Evolutionary conservation across 2,888 invertebrate species (phyloP), one percentile per base, ranked within the genome.

Genomic region (Sinodicranocentrus sp.): DNA sequence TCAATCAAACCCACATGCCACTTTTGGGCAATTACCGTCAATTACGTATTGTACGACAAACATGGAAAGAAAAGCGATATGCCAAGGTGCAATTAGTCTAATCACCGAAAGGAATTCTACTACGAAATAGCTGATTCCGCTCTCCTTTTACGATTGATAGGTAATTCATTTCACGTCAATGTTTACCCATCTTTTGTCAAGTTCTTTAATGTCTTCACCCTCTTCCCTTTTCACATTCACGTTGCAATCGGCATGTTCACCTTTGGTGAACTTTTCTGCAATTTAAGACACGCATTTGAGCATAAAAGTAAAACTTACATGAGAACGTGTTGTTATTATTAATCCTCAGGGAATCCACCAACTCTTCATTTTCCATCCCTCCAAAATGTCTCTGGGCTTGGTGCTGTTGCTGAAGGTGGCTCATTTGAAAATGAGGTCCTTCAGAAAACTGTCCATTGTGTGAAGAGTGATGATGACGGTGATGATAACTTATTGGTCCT

Each of bases 21-120:
- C n/a, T n/a, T 13, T 39, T 13, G 39, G 6, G 48, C 33, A 28
- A 63, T 63, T 63, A 28, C 28, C 33, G 13, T 28, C 10, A 63
- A 63, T 63, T 63, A 63, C 63, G 15, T 21, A 59, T 59, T 52
- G 52, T 43, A 10, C 6, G 19, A 52, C 52, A 52, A 52, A n/a
- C n/a, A 15, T 43, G 52, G 52, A 17, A 19, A 52, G 52, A 19
- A 19, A 43, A 13, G 13, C 19, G 15, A 52, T 17, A 52, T 15
- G 52, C 52, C n/a, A 52, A 15, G 52, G 19, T 52, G 52, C 19
- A 52, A 52, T 52, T 52, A 52, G n/a, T 8, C 52, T 15, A 52
- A 52, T 52, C 33, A 33, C 33, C 33, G 10, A 33, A 33, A 33
- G 33, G 10, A 3, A 33, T 33, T n/a, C n/a, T n/a, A n/a, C n/a